phyloP scores from a whole-genome alignment of 1,140 invertebrate genomes.

The Papilio polyxenes region DNA sequence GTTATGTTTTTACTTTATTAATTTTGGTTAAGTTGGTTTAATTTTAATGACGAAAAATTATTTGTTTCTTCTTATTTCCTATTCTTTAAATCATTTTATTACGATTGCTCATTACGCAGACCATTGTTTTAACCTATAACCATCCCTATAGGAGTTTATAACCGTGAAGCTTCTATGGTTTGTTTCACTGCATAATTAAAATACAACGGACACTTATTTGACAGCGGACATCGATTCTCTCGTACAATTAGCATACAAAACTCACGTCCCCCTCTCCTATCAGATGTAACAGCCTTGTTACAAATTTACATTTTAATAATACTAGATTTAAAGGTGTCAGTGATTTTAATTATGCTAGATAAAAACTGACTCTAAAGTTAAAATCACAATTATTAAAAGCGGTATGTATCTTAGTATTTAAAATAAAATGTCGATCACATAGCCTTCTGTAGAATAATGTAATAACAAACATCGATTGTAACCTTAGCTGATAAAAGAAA shows the following conservation, averaged over 20 bases:
- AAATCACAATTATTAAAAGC: too few species aligned
- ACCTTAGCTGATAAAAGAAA: too few species aligned
- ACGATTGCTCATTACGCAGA: not conserved
- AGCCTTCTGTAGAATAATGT: too few species aligned
- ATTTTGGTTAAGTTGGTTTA: too few species aligned
- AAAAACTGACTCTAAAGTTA: not conserved
- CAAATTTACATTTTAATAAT: not conserved
- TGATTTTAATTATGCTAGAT: not conserved
- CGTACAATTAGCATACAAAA: constrained; percentile 1
- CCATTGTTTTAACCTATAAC: not conserved
- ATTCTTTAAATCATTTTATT: not conserved
- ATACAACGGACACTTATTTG: constrained; percentile 1
- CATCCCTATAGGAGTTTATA: not conserved
- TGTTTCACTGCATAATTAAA: not conserved
- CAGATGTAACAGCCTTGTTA: not conserved
- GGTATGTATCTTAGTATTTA: too few species aligned
- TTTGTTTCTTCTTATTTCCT: too few species aligned
- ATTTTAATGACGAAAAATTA: too few species aligned
- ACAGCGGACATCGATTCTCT: not conserved
- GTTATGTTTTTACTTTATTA: too few species aligned
- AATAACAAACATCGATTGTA: too few species aligned
- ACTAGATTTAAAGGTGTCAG: not conserved
- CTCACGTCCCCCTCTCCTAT: not conserved
- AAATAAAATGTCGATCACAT: too few species aligned
- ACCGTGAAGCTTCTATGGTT: not conserved